A percentile compares a stretch with the other conserved stretches of the same genome.
Evolutionary conservation across 1,140 invertebrate species (phyloP).

Genomic region (Ostrea edulis): DNA sequence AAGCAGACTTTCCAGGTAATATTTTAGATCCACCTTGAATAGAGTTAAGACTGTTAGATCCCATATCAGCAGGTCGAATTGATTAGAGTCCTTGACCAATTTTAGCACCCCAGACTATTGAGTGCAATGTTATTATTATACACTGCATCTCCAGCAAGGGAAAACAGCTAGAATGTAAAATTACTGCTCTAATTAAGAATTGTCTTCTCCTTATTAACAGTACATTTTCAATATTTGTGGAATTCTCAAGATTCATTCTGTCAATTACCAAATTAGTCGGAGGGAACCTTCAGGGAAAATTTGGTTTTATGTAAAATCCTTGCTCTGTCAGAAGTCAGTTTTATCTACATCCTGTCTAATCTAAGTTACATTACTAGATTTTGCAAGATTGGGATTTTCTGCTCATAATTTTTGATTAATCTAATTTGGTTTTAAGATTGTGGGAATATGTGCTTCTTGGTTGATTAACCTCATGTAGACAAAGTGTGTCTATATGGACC

Average conservation of each 20-base stretch:
- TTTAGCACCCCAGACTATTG: background rate
- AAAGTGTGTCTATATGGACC: background rate
- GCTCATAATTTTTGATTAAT: constrained; percentile 32
- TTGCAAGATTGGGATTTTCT: background rate
- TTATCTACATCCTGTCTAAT: background rate
- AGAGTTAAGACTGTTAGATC: background rate
- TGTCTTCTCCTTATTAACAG: constrained; percentile 1
- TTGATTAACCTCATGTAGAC: background rate
- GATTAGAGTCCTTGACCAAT: background rate
- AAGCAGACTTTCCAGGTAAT: constrained; percentile 75
- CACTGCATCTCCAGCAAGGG: background rate
- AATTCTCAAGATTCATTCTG: background rate
- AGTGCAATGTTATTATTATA: constrained; percentile 9
- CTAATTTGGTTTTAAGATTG: background rate
- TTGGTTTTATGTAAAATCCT: background rate
- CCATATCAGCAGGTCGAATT: too few species aligned
- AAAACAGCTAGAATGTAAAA: background rate
- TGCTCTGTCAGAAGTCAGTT: background rate
- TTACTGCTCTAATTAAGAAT: constrained; percentile 13
- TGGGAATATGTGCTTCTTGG: background rate
- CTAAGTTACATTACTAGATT: background rate
- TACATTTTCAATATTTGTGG: background rate
- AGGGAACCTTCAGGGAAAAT: background rate
- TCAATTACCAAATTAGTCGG: constrained; percentile 14
- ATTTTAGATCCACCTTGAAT: background rate